These are phyloP conservation scores for Pomacea canaliculata DNA, from an alignment of 2,888 invertebrate genomes.

Conservation along the genomic window DNA sequence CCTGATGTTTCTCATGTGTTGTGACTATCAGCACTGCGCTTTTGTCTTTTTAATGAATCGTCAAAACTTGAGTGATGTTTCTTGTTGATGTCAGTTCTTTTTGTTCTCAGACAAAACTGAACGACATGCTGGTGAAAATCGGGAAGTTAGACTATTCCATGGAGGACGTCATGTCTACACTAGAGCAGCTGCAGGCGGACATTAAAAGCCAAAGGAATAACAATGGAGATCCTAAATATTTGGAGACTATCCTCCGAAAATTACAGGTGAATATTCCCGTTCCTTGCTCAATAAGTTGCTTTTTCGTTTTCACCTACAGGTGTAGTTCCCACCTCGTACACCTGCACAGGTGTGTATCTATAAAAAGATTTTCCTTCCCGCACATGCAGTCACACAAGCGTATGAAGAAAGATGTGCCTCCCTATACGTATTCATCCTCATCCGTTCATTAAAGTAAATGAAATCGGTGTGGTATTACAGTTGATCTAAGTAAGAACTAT, in stretches of 20 bases:
- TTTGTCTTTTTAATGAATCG: neutral
- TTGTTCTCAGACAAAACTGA: conserved; percentile 56
- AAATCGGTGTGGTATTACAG: no score
- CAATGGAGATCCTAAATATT: conserved; percentile 66
- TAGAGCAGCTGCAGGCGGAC: conserved; percentile 60
- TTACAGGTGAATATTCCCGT: conserved; percentile 55
- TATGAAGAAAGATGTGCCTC: no score
- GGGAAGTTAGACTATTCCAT: conserved; percentile 68
- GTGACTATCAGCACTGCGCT: neutral
- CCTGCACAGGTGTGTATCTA: no score
- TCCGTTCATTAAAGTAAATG: no score
- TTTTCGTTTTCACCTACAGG: no score
- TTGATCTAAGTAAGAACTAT: no score
- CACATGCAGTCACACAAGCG: no score
- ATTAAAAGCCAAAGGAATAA: conserved; percentile 59
- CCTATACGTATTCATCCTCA: no score
- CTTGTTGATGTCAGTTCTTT: neutral
- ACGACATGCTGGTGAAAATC: conserved; percentile 63
- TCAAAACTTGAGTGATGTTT: no score
- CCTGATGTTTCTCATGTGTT: neutral
- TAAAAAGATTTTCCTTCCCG: no score
- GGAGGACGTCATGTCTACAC: conserved; percentile 62
- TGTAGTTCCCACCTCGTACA: no score
- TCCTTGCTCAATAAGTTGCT: no score
- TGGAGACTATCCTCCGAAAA: conserved; percentile 68